phyloP scores from a whole-genome alignment of 2,113 vertebrate species.

The Atherinomorus stipes region DNA sequence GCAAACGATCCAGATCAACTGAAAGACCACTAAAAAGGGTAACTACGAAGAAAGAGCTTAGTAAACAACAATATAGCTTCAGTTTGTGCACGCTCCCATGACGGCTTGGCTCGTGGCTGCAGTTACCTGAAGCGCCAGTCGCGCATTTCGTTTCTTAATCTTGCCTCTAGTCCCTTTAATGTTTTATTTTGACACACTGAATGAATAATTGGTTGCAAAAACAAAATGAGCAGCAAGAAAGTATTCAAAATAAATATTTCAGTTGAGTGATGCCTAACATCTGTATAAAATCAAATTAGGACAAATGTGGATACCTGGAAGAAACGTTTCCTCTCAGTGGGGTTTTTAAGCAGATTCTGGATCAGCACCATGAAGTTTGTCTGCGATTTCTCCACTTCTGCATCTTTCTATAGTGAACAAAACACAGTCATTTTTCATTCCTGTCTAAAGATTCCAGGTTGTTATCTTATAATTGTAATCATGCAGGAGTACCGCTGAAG shows the following conservation, averaged over 20 bases:
- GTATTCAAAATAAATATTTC: no score
- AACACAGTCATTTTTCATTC: background rate
- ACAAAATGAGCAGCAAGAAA: background rate
- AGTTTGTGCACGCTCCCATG: no score
- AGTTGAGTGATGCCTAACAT: background rate
- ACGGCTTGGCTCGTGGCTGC: no score
- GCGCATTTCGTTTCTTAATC: no score
- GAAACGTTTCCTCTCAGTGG: slow-evolving; percentile 68
- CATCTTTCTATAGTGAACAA: slow-evolving; percentile 59
- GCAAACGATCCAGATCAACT: no score
- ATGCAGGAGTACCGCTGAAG: slow-evolving; percentile 47
- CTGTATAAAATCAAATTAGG: background rate
- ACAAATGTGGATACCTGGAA: slow-evolving; percentile 63
- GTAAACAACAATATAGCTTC: no score
- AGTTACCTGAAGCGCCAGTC: no score
- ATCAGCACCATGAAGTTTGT: slow-evolving; percentile 80
- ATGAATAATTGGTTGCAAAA: background rate
- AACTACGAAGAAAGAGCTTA: no score
- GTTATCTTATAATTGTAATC: background rate
- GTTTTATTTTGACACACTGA: no score
- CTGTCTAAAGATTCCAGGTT: background rate
- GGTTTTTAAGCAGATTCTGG: slow-evolving; percentile 74
- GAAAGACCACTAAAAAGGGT: no score
- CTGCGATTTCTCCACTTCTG: slow-evolving; percentile 76
- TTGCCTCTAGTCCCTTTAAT: no score